Base-by-base conservation (phyloP, 2,888 invertebrate genomes). In the Netelia virgata region DNA sequence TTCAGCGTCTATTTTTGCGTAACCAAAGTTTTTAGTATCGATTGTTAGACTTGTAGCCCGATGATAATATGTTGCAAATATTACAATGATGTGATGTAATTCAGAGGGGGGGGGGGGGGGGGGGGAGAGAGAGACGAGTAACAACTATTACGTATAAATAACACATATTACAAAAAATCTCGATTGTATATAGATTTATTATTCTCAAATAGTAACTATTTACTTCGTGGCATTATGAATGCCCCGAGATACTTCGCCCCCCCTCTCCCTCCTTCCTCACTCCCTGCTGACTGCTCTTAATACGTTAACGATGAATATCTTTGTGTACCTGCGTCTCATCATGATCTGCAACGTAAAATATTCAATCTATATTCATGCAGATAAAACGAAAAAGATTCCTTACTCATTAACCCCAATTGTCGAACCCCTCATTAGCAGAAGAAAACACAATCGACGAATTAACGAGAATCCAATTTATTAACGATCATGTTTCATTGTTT, bases 1-100 rank as follows among this genome's bases (percentile, higher is more conserved):
- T 87, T 88, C 88, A 88, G 87, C 91, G 90, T 92, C 92, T 92
- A 92, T 92, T 92, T 92, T 92, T 92, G 90, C 92, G 92, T 92
- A 92, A 92, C 92, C 92, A 92, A 92, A 92, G 92, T 91, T 91
- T 87, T 91, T 91, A 91, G 90, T 89, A 88, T 86, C 84, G 66
- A 85, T 78, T 78, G 84, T 86, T 86, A 86, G 84, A 77, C 77
- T 43, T 81, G 81, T 84, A 84, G 84, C 74, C 81, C 84, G 81
- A 84, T 77, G 81, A 81, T 77, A 69, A 77, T 74, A 76, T 80
- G 68, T 84, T 80, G 73, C 80, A 66, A 77, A 47, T 55, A 78
- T 73, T 83, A 63, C 68, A 57, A 74, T 77, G 57, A 77, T 72
- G 76, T 76, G 63, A 70, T 69, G 73, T 74, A 63, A 64, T 77